Conservation (phyloP, 2,888 invertebrate species). For the Mycogona germanica region DNA sequence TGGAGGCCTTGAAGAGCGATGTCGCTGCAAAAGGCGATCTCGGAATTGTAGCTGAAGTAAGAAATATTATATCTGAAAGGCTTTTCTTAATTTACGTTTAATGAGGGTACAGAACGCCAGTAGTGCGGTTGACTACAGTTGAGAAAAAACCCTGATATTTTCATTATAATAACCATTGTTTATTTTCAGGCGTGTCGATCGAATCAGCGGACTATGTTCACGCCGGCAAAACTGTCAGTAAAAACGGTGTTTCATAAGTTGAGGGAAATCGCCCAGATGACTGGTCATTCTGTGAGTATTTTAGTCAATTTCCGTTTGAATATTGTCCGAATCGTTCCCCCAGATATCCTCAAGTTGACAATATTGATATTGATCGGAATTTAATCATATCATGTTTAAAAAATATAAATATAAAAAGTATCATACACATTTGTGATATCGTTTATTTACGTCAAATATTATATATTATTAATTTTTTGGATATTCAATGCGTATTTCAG, state of each 20-base stretch:
- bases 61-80: background rate
- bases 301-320: background rate
- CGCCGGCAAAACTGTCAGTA: constrained; percentile 63
- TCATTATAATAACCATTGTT: no score
- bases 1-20: constrained; percentile 68
- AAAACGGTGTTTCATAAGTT: constrained; percentile 65
- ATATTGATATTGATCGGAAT: background rate
- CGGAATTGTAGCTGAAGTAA: constrained; percentile 73
- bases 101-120: no score
- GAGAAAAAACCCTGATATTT: background rate
- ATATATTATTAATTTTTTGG: background rate
- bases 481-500: constrained; percentile 16
- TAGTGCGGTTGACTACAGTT: background rate
- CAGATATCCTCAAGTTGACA: background rate
- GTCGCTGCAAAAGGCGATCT: constrained; percentile 67
- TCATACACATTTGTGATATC: no score
- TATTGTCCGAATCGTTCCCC: no score
- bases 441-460: background rate
- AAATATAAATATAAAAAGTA: background rate
- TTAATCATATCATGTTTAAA: no score
- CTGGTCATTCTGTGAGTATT: constrained; percentile 52
- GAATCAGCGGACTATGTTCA: constrained; percentile 77
- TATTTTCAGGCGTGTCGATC: constrained; percentile 32
- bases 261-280: constrained; percentile 72
- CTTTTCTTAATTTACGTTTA: no score